Percentiles rank a stretch among this genome's conserved stretches.
These are phyloP conservation scores for Seira ritae DNA, from an alignment of 2,888 invertebrate genomes.

Conservation along the genomic window DNA sequence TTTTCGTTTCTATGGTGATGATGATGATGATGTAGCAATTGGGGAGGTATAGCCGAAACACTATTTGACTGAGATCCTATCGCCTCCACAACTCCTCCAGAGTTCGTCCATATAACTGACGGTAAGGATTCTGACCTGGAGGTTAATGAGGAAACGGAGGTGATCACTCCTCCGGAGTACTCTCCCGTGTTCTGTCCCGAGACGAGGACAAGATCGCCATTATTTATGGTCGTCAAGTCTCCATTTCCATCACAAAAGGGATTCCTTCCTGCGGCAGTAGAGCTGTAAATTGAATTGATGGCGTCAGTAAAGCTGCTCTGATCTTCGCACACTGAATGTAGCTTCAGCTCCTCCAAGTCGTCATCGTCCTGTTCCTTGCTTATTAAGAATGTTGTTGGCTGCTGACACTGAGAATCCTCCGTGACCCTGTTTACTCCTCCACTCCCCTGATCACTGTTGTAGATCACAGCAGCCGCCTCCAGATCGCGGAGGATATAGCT, in stretches of 20 bases:
- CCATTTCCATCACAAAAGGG: too few species aligned
- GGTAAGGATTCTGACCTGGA: too few species aligned
- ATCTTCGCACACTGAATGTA: conserved; percentile 28
- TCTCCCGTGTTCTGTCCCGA: not conserved
- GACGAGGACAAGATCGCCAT: conserved; percentile 33
- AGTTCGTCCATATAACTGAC: not conserved
- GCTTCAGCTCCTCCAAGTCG: conserved; percentile 42
- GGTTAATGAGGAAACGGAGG: not conserved
- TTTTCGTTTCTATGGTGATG: conserved; percentile 40
- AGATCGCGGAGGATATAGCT: conserved; percentile 33
- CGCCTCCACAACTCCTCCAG: not conserved
- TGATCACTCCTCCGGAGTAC: conserved; percentile 1
- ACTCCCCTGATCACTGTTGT: too few species aligned
- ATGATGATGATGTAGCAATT: conserved; percentile 30
- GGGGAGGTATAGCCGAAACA: not conserved
- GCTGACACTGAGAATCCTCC: not conserved
- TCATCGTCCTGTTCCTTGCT: conserved; percentile 32
- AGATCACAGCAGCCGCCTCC: conserved; percentile 19
- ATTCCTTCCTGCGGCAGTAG: not conserved
- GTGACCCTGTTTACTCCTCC: too few species aligned
- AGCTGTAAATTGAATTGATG: conserved; percentile 39
- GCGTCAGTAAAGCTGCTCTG: conserved; percentile 43
- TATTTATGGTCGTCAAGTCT: conserved; percentile 10
- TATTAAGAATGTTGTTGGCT: not conserved
- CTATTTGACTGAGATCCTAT: conserved; percentile 8